Conservation (phyloP, 2,113 vertebrate genomes). For the Rissa tridactyla region DNA sequence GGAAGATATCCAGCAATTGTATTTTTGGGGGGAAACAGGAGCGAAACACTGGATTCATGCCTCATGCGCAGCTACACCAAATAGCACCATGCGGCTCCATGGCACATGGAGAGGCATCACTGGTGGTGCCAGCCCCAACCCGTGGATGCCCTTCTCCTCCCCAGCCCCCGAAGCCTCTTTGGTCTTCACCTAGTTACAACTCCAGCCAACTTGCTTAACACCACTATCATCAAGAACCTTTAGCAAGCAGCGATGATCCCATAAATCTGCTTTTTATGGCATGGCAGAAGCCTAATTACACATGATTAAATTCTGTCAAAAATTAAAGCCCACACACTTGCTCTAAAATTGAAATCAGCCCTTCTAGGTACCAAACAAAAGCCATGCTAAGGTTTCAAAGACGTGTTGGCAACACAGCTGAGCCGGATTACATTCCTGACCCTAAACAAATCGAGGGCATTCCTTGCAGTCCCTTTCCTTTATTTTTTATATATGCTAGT, state of each 20-base stretch:
- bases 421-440: not conserved
- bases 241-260: not conserved
- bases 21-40: not conserved
- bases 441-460: not conserved
- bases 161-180: not conserved
- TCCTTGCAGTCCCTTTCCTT: not conserved
- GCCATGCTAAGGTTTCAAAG: not conserved
- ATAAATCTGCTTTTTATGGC: not conserved
- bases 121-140: too few species aligned
- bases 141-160: not conserved
- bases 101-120: not conserved
- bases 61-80: not conserved
- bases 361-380: conserved; percentile 4
- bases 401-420: not conserved
- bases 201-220: not conserved
- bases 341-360: not conserved
- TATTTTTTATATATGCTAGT: not conserved
- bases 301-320: conserved; percentile 27
- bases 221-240: not conserved
- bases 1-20: not conserved
- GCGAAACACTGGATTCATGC: not conserved
- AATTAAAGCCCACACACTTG: conserved; percentile 8
- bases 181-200: not conserved
- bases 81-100: fast-evolving
- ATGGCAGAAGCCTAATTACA: conserved; percentile 5